A percentile compares a stretch with the other conserved stretches of the same genome.
phyloP scores from a whole-genome alignment of 2,888 invertebrate genomes.

The Pristionchus maxplancki region DNA sequence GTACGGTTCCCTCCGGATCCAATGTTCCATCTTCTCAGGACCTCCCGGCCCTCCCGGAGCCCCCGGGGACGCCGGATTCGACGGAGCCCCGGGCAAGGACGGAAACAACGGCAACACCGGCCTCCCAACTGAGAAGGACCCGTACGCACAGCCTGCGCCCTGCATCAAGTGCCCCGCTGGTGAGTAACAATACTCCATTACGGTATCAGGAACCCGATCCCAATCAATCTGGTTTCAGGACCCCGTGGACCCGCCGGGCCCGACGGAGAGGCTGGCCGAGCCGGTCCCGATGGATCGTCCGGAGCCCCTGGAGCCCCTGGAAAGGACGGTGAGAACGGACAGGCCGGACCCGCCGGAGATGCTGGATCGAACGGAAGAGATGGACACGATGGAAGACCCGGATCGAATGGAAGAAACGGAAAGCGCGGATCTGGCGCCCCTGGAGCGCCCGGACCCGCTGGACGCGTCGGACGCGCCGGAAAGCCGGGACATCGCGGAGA shows the following conservation, averaged over 20 bases:
- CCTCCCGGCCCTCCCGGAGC: constrained; percentile 56
- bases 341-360: constrained; percentile 64
- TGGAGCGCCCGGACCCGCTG: constrained; percentile 64
- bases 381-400: constrained; percentile 62
- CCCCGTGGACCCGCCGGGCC: constrained; percentile 68
- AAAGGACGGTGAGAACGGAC: constrained; percentile 62
- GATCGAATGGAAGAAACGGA: constrained; percentile 65
- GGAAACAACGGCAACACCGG: constrained; percentile 47
- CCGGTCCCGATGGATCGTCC: constrained; percentile 64
- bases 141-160: neutral
- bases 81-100: constrained; percentile 53
- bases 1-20: neutral
- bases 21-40: neutral
- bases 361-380: constrained; percentile 61
- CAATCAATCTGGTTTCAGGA: constrained; percentile 52
- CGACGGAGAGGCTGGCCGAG: constrained; percentile 63
- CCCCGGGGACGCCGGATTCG: constrained; percentile 58
- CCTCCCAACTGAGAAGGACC: constrained; percentile 25
- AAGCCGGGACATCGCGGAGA: constrained; percentile 63
- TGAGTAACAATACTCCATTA: neutral
- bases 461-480: constrained; percentile 65
- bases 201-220: neutral
- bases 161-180: constrained; percentile 49
- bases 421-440: constrained; percentile 65
- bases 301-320: constrained; percentile 64